phyloP scores from a whole-genome alignment of 2,113 vertebrate species.

The Sitta europaea region DNA sequence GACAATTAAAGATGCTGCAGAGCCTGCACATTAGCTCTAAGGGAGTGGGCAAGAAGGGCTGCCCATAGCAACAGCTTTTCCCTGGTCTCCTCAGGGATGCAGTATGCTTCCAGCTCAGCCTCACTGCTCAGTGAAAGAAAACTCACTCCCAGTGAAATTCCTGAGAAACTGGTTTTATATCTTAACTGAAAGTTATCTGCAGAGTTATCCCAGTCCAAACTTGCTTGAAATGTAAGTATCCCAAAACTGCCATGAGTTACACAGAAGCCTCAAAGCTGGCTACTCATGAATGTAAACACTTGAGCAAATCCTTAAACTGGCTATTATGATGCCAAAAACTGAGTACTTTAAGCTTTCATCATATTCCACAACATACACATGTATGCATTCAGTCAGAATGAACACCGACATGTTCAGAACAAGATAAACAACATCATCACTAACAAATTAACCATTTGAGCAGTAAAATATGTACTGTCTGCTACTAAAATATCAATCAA shows the following conservation, averaged over 20 bases:
- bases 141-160: neutral
- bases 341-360: neutral
- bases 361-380: neutral
- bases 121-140: neutral
- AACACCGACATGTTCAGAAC: neutral
- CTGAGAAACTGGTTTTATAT: neutral
- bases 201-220: neutral
- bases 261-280: neutral
- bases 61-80: neutral
- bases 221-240: neutral
- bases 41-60: neutral
- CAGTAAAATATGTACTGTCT: neutral
- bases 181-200: neutral
- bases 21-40: neutral
- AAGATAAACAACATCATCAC: neutral
- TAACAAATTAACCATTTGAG: neutral
- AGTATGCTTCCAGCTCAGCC: neutral
- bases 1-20: neutral
- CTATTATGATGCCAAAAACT: neutral
- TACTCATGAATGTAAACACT: neutral
- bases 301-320: neutral
- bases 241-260: neutral
- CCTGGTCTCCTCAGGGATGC: neutral
- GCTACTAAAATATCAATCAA: neutral
- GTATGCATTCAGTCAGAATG: neutral